Conservation (phyloP, 2,888 invertebrate species). For the Drosophila setosimentum region DNA sequence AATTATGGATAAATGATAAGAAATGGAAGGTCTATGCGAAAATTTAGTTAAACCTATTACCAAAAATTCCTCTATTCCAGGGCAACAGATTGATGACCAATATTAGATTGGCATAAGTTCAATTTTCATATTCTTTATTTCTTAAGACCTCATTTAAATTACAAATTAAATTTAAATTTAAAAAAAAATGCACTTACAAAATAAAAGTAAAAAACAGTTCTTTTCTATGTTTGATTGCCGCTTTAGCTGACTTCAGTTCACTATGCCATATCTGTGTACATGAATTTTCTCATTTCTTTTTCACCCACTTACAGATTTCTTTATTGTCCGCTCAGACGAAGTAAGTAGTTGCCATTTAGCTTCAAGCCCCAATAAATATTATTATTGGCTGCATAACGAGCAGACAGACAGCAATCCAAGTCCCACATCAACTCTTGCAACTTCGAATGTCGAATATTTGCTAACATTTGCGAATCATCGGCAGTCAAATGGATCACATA, state of each 20-base stretch:
- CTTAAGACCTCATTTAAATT: too few relatives aligned
- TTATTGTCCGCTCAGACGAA: neutral
- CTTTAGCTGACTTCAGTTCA: neutral
- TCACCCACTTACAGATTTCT: neutral
- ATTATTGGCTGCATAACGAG: constrained; percentile 18
- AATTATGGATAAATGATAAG: neutral
- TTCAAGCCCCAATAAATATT: constrained; percentile 20
- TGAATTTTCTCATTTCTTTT: neutral
- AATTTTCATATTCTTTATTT: too few relatives aligned
- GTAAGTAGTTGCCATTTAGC: constrained; percentile 14
- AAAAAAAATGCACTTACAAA: too few relatives aligned
- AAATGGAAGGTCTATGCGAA: neutral
- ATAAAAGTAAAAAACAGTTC: too few relatives aligned
- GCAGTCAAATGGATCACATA: constrained; percentile 59
- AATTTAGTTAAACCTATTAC: neutral
- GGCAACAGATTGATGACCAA: too few relatives aligned
- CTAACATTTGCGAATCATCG: constrained; percentile 50
- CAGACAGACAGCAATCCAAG: constrained; percentile 20
- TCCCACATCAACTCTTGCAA: constrained; percentile 26
- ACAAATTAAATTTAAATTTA: too few relatives aligned
- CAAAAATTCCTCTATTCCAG: too few relatives aligned
- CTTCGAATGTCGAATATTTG: constrained; percentile 1
- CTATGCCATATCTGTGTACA: too few relatives aligned
- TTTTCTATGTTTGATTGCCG: neutral
- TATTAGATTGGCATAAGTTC: too few relatives aligned